These are phyloP conservation scores for Habrosyne pyritoides DNA, from an alignment of 2,888 invertebrate genomes.

Conservation along the genomic window DNA sequence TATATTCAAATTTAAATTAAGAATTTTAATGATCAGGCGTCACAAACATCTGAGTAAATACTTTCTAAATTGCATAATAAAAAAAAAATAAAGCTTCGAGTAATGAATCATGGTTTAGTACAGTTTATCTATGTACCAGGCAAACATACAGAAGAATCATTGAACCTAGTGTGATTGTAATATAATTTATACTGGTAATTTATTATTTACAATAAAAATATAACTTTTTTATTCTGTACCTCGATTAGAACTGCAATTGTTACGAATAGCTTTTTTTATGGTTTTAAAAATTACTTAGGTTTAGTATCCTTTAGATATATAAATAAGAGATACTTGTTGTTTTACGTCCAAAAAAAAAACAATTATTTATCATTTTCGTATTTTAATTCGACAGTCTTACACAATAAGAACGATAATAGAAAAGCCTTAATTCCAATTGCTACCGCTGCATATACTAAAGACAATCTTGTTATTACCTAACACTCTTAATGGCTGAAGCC, in stretches of 20 bases:
- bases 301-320: too few relatives aligned
- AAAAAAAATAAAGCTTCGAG: not conserved
- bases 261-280: not conserved
- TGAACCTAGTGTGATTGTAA: not conserved
- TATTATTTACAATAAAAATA: not conserved
- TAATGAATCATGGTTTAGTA: not conserved
- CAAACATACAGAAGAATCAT: not conserved
- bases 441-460: conserved; percentile 19
- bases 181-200: not conserved
- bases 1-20: too few relatives aligned
- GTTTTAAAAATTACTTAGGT: too few relatives aligned
- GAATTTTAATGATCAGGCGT: too few relatives aligned
- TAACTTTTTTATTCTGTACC: not conserved
- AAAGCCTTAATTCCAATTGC: conserved; percentile 25
- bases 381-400: too few relatives aligned
- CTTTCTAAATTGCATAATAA: too few relatives aligned
- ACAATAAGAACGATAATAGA: too few relatives aligned
- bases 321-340: too few relatives aligned
- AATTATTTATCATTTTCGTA: too few relatives aligned
- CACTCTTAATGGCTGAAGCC: conserved; percentile 27
- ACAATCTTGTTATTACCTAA: conserved; percentile 29
- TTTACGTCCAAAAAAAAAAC: too few relatives aligned
- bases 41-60: too few relatives aligned
- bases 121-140: not conserved
- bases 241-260: not conserved